A percentile compares a stretch with the other conserved stretches of the same genome.
Conservation (phyloP, 2,888 invertebrate species). For the Ectobius pallidus region DNA sequence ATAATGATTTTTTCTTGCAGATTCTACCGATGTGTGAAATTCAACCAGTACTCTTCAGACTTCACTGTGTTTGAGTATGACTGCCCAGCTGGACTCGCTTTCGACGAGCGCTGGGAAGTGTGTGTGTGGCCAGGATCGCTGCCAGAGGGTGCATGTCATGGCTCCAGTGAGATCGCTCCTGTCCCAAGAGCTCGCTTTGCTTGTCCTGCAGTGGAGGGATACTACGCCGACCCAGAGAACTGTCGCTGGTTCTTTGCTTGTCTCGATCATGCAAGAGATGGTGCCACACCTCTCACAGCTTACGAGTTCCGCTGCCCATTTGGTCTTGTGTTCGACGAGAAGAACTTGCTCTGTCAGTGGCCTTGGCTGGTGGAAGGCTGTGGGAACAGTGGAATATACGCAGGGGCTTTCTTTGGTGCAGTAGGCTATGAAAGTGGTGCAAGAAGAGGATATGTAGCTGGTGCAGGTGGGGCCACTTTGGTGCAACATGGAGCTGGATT, state of each 20-base stretch:
- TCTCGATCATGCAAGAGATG: slow-evolving; percentile 65
- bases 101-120: slow-evolving; percentile 76
- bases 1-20: slow-evolving; percentile 52
- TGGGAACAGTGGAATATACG: slow-evolving; percentile 24
- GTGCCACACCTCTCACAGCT: slow-evolving; percentile 58
- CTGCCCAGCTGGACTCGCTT: slow-evolving; percentile 78
- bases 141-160: slow-evolving; percentile 73
- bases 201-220: slow-evolving; percentile 72
- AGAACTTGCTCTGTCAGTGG: slow-evolving; percentile 75
- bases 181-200: slow-evolving; percentile 70
- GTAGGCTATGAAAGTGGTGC: slow-evolving; percentile 16
- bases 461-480: not conserved
- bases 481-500: not conserved
- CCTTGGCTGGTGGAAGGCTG: slow-evolving; percentile 71
- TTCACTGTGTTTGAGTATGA: slow-evolving; percentile 82
- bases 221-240: slow-evolving; percentile 80
- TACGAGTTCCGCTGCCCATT: slow-evolving; percentile 85
- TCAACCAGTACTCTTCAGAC: slow-evolving; percentile 74
- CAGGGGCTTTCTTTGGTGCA: slow-evolving; percentile 26
- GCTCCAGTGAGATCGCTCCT: slow-evolving; percentile 76
- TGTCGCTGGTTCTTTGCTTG: slow-evolving; percentile 87
- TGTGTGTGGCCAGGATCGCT: slow-evolving; percentile 82
- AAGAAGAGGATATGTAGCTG: slow-evolving; percentile 24
- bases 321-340: slow-evolving; percentile 77
- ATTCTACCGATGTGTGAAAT: slow-evolving; percentile 82